A percentile compares a stretch with the other conserved stretches of the same genome.
Conservation (phyloP, 2,888 invertebrate species). For the Anagyrus pseudococci region DNA sequence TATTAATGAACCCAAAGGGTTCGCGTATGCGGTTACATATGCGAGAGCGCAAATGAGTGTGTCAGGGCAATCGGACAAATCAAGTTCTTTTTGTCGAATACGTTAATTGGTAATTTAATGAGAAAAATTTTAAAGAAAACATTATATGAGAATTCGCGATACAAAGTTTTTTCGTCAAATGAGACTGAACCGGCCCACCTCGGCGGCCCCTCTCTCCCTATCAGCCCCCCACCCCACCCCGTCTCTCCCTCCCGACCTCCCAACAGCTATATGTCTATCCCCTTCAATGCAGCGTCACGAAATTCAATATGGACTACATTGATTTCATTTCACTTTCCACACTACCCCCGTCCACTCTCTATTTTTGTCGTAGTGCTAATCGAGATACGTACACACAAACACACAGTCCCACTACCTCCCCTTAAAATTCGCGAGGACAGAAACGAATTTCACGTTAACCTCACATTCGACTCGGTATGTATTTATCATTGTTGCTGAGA, state of each 20-base stretch:
- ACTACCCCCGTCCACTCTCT: neutral
- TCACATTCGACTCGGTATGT: slow-evolving; percentile 31
- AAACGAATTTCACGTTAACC: slow-evolving; percentile 7
- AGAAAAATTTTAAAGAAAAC: slow-evolving; percentile 6
- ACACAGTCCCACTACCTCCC: slow-evolving; percentile 23
- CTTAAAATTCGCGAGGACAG: slow-evolving; percentile 26
- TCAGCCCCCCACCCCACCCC: no score
- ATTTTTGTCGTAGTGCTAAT: neutral
- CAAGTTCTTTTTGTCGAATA: slow-evolving; percentile 23
- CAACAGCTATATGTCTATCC: no score
- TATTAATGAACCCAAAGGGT: slow-evolving; percentile 38
- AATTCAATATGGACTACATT: no score
- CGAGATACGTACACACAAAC: neutral
- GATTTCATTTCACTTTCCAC: no score
- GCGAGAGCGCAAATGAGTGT: slow-evolving; percentile 43
- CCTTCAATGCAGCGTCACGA: no score
- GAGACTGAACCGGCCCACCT: slow-evolving; percentile 58
- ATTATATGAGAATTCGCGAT: slow-evolving; percentile 39
- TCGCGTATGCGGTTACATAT: slow-evolving; percentile 46
- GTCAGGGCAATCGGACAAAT: slow-evolving; percentile 53
- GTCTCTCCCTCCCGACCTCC: no score
- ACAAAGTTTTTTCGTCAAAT: slow-evolving; percentile 54
- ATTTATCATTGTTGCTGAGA: slow-evolving; percentile 22
- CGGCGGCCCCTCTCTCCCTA: slow-evolving; percentile 45
- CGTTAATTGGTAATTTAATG: slow-evolving; percentile 2